Evolutionary conservation across 2,113 vertebrate species (phyloP).

Genomic region (Planiliza haematocheilus): DNA sequence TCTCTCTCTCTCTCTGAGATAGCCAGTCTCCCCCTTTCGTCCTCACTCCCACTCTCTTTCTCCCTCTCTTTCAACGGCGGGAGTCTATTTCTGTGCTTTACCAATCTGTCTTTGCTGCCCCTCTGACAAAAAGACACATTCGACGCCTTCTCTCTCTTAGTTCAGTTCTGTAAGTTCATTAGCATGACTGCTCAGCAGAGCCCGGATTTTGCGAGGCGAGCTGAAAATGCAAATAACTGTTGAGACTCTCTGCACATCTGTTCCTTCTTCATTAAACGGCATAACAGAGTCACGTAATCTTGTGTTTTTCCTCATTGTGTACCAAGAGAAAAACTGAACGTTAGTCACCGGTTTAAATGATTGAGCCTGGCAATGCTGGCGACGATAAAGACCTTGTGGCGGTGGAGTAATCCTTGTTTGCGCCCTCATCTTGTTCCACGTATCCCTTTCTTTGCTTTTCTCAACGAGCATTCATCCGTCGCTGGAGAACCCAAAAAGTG

Average conservation of each 20-base stretch:
- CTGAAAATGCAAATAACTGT: slow-evolving; percentile 1
- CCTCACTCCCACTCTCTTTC: slow-evolving; percentile 10
- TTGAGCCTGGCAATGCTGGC: neutral
- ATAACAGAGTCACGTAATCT: neutral
- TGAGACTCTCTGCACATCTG: neutral
- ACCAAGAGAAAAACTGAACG: neutral
- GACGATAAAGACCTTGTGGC: too few species aligned
- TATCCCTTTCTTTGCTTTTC: too few species aligned
- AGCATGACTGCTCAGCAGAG: neutral
- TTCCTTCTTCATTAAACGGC: neutral
- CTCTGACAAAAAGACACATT: slow-evolving; percentile 50
- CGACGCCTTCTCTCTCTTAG: slow-evolving; percentile 16
- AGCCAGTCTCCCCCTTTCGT: slow-evolving; percentile 32
- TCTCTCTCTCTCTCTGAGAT: slow-evolving; percentile 40
- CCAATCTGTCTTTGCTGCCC: slow-evolving; percentile 56
- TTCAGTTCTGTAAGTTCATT: slow-evolving; percentile 9
- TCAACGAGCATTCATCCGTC: too few species aligned
- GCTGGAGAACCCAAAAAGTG: too few species aligned
- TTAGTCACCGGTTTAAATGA: neutral
- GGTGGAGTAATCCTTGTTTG: too few species aligned
- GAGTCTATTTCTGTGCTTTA: slow-evolving; percentile 67
- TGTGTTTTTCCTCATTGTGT: neutral
- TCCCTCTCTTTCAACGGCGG: slow-evolving; percentile 26
- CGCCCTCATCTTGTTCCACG: too few species aligned
- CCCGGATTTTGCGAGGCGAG: neutral